phyloP scores from a whole-genome alignment of 2,113 vertebrate species.

The Petaurus breviceps region DNA sequence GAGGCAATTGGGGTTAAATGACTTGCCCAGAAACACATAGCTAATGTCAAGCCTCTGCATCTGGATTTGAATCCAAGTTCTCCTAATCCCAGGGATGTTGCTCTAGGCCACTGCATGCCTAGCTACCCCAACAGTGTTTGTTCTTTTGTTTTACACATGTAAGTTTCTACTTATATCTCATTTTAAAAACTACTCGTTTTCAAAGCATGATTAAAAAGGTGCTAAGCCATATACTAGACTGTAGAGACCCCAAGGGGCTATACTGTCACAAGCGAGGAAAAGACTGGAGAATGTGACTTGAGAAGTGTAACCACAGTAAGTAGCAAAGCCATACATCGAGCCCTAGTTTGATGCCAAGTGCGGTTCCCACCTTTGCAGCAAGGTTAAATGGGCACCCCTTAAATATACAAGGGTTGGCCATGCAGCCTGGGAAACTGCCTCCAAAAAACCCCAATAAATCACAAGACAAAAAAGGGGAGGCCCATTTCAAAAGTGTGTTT shows the following conservation, averaged over 20 bases:
- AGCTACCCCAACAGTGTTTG: no score
- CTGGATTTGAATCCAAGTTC: no score
- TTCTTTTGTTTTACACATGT: background rate
- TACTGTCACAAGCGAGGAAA: background rate
- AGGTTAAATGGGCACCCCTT: background rate
- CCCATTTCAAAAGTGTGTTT: background rate
- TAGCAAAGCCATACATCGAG: background rate
- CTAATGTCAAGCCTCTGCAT: no score
- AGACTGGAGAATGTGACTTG: background rate
- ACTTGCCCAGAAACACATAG: no score
- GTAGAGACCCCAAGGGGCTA: background rate
- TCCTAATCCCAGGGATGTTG: no score
- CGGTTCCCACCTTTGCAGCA: background rate
- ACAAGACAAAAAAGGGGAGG: background rate
- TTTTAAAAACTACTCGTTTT: background rate
- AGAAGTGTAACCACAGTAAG: background rate
- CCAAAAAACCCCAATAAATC: background rate
- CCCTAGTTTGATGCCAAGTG: background rate
- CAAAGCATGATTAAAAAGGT: background rate
- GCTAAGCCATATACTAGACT: background rate
- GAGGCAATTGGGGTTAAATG: no score
- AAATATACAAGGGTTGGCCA: background rate
- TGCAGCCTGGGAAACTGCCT: background rate
- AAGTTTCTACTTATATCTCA: background rate
- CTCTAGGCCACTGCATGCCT: no score